Base-by-base conservation (phyloP, 2,888 invertebrate genomes). In the Stenodema calcarata region DNA sequence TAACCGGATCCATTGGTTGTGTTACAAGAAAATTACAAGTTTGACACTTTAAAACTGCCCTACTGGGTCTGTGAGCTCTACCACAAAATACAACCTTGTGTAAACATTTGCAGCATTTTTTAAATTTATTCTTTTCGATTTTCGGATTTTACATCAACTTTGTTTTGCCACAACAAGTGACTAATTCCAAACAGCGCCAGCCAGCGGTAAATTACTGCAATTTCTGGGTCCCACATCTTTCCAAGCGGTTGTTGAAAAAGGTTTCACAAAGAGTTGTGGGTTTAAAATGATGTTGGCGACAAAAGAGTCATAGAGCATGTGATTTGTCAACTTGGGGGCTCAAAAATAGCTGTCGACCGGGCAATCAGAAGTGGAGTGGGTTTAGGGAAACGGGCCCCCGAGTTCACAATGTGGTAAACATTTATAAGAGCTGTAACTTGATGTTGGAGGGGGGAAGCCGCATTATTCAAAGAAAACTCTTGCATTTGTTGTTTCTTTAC, bases 221-320 rank as follows among this genome's bases (percentile, higher is more conserved):
- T 35, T 35, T 35, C 35, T 35, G 35, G 54, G 9, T 18, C 54
- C 18, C 18, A 9, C 3, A 18, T 54, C 54, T 54, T 7, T 62
- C 62, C 27, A 62, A 62, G 27, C 23, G 62, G 62, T 62, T 62
- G 62, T 62, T 62, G 62, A 42, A 78, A 78, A 78, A 78, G 27
- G 42, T 78, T 78, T 78, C 44, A 78, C 41, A 35, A 44, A 78
- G 78, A 78, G 78, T 78, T 78, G 80, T 54, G 50, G 47, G 80
- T 54, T 80, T 50, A 30, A 80, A 54, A 80, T 80, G 27, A 80
- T 80, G 80, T 80, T 47, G 80, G 50, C 80, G 80, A 80, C 80
- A 80, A 80, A 80, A 80, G 80, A 80, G 80, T 80, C 44, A 80
- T 80, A 80, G 80, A 47, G 50, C 80, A 54, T 80, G 80, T 80